Conservation (phyloP, 2,888 invertebrate species). For the Polydesmus complanatus region DNA sequence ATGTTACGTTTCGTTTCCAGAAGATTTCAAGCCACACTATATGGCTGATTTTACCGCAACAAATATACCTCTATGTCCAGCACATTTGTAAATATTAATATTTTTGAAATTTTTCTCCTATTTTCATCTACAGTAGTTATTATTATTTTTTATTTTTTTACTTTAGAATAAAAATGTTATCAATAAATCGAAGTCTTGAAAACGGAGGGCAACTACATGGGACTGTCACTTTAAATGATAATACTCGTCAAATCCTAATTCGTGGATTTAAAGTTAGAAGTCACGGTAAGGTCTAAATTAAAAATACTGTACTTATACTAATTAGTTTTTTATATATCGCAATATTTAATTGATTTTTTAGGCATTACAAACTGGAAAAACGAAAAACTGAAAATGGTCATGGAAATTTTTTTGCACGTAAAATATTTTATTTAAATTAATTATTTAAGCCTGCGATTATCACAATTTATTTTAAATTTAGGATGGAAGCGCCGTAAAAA, state of each 20-base stretch:
- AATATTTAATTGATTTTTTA: neutral
- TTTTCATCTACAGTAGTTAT: neutral
- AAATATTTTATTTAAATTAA: no score
- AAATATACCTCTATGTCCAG: neutral
- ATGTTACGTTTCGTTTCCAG: neutral
- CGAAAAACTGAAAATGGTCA: neutral
- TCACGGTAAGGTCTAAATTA: neutral
- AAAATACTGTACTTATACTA: neutral
- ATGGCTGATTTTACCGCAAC: neutral
- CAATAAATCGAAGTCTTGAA: neutral
- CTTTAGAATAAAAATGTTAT: no score
- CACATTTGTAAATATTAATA: neutral
- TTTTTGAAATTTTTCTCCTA: neutral
- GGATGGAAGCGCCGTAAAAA: neutral
- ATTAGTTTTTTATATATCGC: neutral
- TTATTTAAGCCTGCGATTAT: no score
- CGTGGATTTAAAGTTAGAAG: conserved; percentile 2
- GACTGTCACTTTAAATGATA: neutral
- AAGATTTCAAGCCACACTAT: neutral
- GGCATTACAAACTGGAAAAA: neutral
- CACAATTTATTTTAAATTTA: no score
- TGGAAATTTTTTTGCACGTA: neutral
- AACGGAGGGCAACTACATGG: conserved; percentile 2
- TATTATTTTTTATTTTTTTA: no score
- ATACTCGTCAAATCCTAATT: neutral